A percentile compares a stretch with the other conserved stretches of the same genome.
phyloP scores from a whole-genome alignment of 2,888 invertebrate species.

The Ophioninae sp. region DNA sequence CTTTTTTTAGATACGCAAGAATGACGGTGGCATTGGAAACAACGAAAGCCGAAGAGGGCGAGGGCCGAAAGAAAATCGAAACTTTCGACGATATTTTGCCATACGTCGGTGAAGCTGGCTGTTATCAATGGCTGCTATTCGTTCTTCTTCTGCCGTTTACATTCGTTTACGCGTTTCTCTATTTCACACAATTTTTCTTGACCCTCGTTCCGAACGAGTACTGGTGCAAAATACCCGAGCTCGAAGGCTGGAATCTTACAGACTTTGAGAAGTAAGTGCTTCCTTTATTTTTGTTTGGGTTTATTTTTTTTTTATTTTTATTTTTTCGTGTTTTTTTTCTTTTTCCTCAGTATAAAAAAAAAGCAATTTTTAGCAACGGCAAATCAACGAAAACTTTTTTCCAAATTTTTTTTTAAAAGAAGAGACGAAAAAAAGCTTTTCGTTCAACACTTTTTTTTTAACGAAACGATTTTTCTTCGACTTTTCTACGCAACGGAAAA shows the following conservation, averaged over 20 bases:
- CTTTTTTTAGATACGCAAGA: constrained; percentile 65
- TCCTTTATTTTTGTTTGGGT: not conserved
- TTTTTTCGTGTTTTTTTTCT: not conserved
- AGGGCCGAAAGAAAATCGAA: constrained; percentile 71
- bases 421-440: too few relatives aligned
- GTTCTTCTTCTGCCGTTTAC: constrained; percentile 78
- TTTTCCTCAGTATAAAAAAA: not conserved
- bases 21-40: constrained; percentile 75
- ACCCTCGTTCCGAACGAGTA: constrained; percentile 78
- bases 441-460: too few relatives aligned
- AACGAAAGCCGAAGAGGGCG: constrained; percentile 73
- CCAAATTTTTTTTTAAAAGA: too few relatives aligned
- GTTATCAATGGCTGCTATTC: constrained; percentile 78
- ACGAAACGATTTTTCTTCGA: constrained; percentile 31
- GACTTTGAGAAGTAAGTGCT: constrained; percentile 75
- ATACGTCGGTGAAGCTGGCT: constrained; percentile 78
- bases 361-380: not conserved
- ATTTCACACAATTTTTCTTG: constrained; percentile 79
- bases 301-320: too few relatives aligned
- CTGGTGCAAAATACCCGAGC: constrained; percentile 77
- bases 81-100: constrained; percentile 79
- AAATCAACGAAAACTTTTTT: not conserved
- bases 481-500: constrained; percentile 26
- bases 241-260: constrained; percentile 74
- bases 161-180: constrained; percentile 79